Percentiles rank a stretch among this genome's conserved stretches.
Evolutionary conservation across 1,140 invertebrate species (phyloP).

Genomic region (Pararge aegeria): DNA sequence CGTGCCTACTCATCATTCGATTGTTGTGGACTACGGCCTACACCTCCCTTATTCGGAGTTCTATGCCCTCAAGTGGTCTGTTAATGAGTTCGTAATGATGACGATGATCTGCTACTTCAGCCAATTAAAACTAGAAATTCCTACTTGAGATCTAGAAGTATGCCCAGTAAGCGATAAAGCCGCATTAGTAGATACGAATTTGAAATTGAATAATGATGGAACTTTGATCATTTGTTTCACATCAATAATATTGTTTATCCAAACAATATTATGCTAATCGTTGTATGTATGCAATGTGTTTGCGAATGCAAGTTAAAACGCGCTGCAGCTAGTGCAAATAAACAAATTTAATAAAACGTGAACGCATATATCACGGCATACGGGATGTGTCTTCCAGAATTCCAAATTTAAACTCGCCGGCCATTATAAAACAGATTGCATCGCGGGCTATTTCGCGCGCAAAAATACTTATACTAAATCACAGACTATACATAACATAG

Average conservation of each 20-base stretch:
- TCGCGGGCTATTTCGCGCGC: conserved; percentile 37
- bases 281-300: background rate
- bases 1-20: too few species aligned
- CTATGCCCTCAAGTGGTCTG: too few species aligned
- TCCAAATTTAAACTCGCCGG: conserved; percentile 58
- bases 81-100: too few species aligned
- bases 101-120: too few species aligned
- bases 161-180: too few species aligned
- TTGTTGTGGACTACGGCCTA: too few species aligned
- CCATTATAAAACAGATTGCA: conserved; percentile 56
- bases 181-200: too few species aligned
- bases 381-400: conserved; percentile 47
- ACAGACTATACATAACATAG: background rate
- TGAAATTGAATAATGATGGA: background rate
- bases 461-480: conserved; percentile 32
- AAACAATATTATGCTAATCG: background rate
- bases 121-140: too few species aligned
- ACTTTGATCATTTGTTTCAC: background rate
- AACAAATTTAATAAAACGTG: conserved; percentile 44
- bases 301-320: conserved; percentile 14
- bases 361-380: conserved; percentile 43
- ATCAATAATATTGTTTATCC: background rate
- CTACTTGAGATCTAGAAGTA: too few species aligned
- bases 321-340: conserved; percentile 23
- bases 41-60: too few species aligned